phyloP scores from a whole-genome alignment of 2,888 invertebrate genomes.

The Oscheius onirici region DNA sequence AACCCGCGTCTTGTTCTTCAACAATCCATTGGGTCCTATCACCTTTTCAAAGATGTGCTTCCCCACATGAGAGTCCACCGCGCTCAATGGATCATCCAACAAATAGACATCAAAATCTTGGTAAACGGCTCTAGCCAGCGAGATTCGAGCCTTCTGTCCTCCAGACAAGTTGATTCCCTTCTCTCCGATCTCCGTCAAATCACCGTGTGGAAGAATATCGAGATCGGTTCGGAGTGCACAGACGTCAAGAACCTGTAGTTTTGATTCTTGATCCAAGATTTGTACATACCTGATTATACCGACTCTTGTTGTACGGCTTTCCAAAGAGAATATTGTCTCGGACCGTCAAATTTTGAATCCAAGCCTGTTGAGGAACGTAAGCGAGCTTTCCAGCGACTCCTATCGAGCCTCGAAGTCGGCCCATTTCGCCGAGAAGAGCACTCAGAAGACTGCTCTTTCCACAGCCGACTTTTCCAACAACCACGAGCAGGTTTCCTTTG shows the following conservation, averaged over 20 bases:
- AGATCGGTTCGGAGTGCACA: conserved; percentile 92
- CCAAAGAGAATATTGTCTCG: conserved; percentile 89
- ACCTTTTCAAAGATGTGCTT: conserved; percentile 89
- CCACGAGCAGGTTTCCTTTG: conserved; percentile 81
- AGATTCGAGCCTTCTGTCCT: conserved; percentile 86
- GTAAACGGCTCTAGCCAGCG: conserved; percentile 78
- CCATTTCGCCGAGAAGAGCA: conserved; percentile 75
- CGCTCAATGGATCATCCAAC: conserved; percentile 92
- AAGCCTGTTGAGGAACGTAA: conserved; percentile 88
- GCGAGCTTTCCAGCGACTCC: conserved; percentile 77
- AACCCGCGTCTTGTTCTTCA: conserved; percentile 80
- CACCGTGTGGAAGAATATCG: conserved; percentile 88
- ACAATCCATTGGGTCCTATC: conserved; percentile 80
- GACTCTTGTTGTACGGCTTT: conserved; percentile 48
- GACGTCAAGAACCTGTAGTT: conserved; percentile 79
- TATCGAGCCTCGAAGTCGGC: conserved; percentile 57
- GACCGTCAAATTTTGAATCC: conserved; percentile 76
- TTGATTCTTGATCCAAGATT: neutral
- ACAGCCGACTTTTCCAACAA: conserved; percentile 88
- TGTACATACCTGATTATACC: conserved; percentile 73
- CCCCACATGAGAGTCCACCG: conserved; percentile 97
- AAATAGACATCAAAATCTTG: conserved; percentile 80
- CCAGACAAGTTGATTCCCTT: conserved; percentile 91
- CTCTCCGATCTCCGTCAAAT: conserved; percentile 97
- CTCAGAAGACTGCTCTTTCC: conserved; percentile 85